Evolutionary conservation across 2,888 invertebrate genomes (phyloP).

Genomic region (Drosophila stalkeri): DNA sequence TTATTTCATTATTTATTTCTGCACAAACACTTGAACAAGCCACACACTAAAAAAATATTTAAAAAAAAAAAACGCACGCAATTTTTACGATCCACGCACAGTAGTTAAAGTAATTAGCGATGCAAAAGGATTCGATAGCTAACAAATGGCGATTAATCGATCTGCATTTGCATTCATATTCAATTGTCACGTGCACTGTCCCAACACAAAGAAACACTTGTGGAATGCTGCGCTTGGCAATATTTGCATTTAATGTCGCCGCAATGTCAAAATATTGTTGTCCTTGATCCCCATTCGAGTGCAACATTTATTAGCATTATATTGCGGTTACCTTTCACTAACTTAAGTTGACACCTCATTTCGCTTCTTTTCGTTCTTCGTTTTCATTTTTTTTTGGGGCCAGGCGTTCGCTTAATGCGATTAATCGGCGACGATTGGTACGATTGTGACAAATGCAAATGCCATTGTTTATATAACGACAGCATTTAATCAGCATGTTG

Average conservation of each 20-base stretch:
- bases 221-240: not conserved
- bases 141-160: not conserved
- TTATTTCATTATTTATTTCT: not conserved
- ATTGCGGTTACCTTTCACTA: slow-evolving; percentile 74
- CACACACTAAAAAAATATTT: not conserved
- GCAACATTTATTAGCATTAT: slow-evolving; percentile 75
- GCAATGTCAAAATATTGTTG: slow-evolving; percentile 74
- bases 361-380: slow-evolving; percentile 19
- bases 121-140: not conserved
- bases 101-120: slow-evolving; percentile 7
- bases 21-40: not conserved
- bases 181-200: not conserved
- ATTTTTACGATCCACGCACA: not conserved
- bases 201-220: not conserved
- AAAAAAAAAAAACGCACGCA: not conserved
- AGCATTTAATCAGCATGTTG: slow-evolving; percentile 57
- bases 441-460: slow-evolving; percentile 82
- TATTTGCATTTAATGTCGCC: slow-evolving; percentile 35
- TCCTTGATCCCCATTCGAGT: slow-evolving; percentile 34
- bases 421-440: slow-evolving; percentile 59
- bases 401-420: slow-evolving; percentile 54
- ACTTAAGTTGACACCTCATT: slow-evolving; percentile 84
- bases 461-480: slow-evolving; percentile 76
- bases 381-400: slow-evolving; percentile 17
- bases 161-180: not conserved